A percentile compares a stretch with the other conserved stretches of the same genome.
These are phyloP conservation scores for Eurytoma californica DNA, from an alignment of 2,888 invertebrate genomes.

Conservation along the genomic window DNA sequence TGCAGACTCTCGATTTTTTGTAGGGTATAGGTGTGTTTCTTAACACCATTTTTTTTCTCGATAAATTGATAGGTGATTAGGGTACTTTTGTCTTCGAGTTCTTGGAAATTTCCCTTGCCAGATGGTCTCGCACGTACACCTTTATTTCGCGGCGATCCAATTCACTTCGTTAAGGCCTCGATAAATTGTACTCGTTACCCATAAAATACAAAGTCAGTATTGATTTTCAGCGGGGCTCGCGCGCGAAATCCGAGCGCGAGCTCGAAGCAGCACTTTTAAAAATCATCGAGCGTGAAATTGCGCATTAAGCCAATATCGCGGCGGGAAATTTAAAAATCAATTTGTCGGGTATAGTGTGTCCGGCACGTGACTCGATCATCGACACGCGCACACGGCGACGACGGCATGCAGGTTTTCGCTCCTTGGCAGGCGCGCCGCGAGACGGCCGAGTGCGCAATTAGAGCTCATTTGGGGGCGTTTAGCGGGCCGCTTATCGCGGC, in stretches of 20 bases:
- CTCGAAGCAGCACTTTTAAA: conserved; percentile 29
- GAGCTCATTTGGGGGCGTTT: conserved; percentile 74
- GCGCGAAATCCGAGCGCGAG: no score
- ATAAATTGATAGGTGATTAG: no score
- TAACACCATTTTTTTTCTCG: no score
- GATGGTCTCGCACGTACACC: no score
- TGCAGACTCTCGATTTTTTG: no score
- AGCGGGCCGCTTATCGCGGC: conserved; percentile 70
- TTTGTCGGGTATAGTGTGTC: conserved; percentile 23
- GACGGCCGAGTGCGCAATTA: conserved; percentile 67
- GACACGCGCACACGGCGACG: neutral
- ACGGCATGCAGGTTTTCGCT: neutral
- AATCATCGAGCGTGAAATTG: conserved; percentile 44
- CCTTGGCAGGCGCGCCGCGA: conserved; percentile 42
- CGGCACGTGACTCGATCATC: neutral
- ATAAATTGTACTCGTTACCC: no score
- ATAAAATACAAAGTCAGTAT: no score
- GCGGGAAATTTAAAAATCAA: conserved; percentile 49
- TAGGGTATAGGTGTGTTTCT: no score
- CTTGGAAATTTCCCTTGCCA: no score
- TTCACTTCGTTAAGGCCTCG: no score
- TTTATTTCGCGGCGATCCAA: no score
- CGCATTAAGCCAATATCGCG: conserved; percentile 23
- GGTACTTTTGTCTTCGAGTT: no score
- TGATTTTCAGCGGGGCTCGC: neutral